These are phyloP conservation scores for Onychostoma macrolepis DNA, from an alignment of 2,113 vertebrate species.

Conservation along the genomic window DNA sequence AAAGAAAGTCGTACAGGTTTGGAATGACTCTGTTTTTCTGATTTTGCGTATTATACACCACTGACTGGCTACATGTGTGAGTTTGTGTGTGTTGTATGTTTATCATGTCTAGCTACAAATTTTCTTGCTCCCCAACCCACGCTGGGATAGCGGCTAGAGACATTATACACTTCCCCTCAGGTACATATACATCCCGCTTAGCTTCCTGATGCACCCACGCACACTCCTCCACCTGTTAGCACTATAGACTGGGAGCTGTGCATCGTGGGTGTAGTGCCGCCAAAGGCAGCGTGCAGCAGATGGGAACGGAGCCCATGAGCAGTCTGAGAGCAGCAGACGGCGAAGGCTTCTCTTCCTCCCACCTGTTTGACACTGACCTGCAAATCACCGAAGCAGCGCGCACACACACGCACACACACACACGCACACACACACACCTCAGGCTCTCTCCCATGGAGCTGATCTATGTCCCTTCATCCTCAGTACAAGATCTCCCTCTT, in stretches of 20 bases:
- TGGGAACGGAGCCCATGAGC: slow-evolving; percentile 34
- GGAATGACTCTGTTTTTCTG: background rate
- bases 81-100: background rate
- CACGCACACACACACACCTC: background rate
- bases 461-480: background rate
- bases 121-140: background rate
- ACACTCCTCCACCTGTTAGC: slow-evolving; percentile 40
- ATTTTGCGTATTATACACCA: background rate
- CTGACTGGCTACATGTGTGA: background rate
- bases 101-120: slow-evolving; percentile 45
- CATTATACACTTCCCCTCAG: slow-evolving; percentile 14
- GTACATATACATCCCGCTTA: slow-evolving; percentile 17
- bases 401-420: background rate
- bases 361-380: slow-evolving; percentile 54
- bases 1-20: background rate
- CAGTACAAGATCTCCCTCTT: background rate
- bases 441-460: background rate
- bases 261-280: slow-evolving; percentile 46
- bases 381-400: slow-evolving; percentile 38
- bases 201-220: slow-evolving; percentile 25
- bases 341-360: slow-evolving; percentile 45
- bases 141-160: background rate
- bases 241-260: slow-evolving; percentile 36
- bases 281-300: slow-evolving; percentile 33
- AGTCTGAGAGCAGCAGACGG: slow-evolving; percentile 49